A percentile compares a stretch with the other conserved stretches of the same genome.
phyloP scores from a whole-genome alignment of 2,113 vertebrate species.

The Mandrillus leucophaeus region DNA sequence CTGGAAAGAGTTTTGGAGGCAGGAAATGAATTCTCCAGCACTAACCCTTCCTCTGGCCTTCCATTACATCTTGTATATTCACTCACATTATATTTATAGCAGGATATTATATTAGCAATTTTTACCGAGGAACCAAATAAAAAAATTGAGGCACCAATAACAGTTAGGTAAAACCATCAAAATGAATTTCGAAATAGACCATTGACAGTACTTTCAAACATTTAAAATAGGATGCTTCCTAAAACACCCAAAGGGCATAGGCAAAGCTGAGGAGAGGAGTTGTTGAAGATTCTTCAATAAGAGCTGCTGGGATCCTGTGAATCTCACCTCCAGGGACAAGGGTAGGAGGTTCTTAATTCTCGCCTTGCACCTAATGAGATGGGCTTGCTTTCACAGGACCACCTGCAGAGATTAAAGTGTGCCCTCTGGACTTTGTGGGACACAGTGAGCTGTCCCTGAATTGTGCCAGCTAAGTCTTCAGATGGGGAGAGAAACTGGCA shows the following conservation, averaged over 20 bases:
- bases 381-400: rapidly evolving
- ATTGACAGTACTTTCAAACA: rapidly evolving
- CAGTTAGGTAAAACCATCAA: background rate
- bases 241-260: rapidly evolving
- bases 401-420: background rate
- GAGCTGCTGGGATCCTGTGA: background rate
- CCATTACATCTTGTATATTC: rapidly evolving
- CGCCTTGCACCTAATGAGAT: rapidly evolving
- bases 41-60: rapidly evolving
- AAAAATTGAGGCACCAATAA: background rate
- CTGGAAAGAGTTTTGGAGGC: no score
- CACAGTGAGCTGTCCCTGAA: background rate
- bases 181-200: background rate
- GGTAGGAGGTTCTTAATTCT: background rate
- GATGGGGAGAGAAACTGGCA: background rate
- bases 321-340: rapidly evolving
- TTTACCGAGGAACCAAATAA: background rate
- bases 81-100: no score
- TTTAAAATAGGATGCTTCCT: no score
- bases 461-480: no score
- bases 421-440: background rate
- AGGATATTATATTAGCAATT: background rate
- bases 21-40: rapidly evolving
- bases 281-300: background rate
- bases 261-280: rapidly evolving